These are phyloP conservation scores for Isichthys henryi DNA, from an alignment of 2,113 vertebrate species.

Conservation along the genomic window DNA sequence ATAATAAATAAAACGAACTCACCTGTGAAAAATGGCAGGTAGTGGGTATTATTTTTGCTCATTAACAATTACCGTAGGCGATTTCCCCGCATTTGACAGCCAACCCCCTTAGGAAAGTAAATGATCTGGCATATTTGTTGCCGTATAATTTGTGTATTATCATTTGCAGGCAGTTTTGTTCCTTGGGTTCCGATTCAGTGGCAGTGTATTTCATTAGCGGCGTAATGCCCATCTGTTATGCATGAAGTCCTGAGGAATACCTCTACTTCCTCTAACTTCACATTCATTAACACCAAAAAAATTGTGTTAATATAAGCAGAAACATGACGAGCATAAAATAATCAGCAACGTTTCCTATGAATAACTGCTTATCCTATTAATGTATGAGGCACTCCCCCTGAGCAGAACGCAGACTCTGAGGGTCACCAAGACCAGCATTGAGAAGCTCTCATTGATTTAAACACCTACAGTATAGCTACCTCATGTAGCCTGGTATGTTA, in stretches of 20 bases:
- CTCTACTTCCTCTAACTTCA: not conserved
- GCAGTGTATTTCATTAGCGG: not conserved
- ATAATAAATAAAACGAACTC: not conserved
- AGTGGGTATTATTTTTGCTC: not conserved
- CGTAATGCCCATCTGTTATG: not conserved
- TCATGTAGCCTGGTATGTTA: not conserved
- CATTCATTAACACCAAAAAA: not conserved
- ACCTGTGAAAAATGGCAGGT: not conserved
- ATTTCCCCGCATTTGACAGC: not conserved
- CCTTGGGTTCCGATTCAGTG: not conserved
- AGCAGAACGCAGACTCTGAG: not conserved
- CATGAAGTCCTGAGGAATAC: not conserved
- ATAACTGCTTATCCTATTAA: not conserved
- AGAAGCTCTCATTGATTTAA: not conserved
- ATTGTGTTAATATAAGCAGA: not conserved
- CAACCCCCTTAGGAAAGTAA: not conserved
- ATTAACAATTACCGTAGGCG: not conserved
- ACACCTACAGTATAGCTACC: not conserved
- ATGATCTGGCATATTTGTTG: not conserved
- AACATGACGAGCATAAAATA: not conserved
- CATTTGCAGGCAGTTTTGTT: not conserved
- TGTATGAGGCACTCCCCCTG: not conserved
- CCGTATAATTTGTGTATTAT: not conserved
- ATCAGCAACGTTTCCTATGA: not conserved
- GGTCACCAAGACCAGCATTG: not conserved